Evolutionary conservation across 2,113 vertebrate species (phyloP).

Genomic region (Xenus cinereus): DNA sequence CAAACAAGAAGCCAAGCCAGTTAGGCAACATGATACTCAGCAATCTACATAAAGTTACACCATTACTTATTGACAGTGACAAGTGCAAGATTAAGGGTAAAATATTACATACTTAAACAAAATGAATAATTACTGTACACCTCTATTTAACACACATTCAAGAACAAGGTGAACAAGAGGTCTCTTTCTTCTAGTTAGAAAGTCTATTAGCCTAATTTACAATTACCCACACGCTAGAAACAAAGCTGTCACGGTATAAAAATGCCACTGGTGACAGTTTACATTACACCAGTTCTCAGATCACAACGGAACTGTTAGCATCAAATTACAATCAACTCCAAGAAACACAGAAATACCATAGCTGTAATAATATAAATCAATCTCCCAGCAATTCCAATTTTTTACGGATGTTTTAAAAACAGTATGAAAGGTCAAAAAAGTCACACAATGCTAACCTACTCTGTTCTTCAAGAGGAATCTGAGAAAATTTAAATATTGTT

Average conservation of each 20-base stretch:
- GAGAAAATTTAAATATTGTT: neutral
- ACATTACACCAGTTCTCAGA: neutral
- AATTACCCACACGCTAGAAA: conserved; percentile 33
- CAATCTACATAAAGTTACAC: neutral
- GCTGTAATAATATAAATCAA: neutral
- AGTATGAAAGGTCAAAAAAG: neutral
- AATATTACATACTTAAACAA: conserved; percentile 6
- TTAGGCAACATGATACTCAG: neutral
- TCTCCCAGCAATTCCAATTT: neutral
- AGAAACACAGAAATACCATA: neutral
- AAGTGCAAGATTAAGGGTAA: neutral
- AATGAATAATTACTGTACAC: neutral
- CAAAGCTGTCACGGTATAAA: conserved; percentile 32
- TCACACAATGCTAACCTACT: neutral
- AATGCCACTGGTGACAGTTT: conserved; percentile 38
- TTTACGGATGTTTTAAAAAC: neutral
- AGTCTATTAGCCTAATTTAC: conserved; percentile 47
- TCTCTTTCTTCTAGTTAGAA: neutral
- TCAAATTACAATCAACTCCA: neutral
- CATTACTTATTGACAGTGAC: neutral
- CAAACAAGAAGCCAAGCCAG: neutral
- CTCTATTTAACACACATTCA: neutral
- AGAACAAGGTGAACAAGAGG: conserved; percentile 11
- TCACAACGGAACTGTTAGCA: neutral
- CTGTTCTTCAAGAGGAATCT: neutral